These are phyloP conservation scores for Cuculus canorus DNA, from an alignment of 2,797 vertebrate genomes.

Conservation along the genomic window DNA sequence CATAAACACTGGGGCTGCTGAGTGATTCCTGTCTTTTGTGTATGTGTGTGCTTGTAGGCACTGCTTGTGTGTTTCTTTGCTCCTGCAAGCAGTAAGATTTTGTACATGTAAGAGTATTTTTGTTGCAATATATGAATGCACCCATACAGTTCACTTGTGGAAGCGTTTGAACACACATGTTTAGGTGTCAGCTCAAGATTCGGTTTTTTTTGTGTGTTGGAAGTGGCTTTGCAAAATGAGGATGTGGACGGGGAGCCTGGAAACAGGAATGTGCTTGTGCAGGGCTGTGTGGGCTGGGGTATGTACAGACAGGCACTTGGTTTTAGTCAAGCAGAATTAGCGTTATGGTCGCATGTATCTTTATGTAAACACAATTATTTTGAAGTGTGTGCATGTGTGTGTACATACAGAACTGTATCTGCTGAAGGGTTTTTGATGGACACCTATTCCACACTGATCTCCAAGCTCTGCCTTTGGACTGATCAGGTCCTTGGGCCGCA, in stretches of 20 bases:
- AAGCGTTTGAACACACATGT: background rate
- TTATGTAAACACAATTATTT: background rate
- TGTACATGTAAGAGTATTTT: background rate
- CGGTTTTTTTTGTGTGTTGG: background rate
- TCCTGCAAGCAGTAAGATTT: background rate
- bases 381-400: background rate
- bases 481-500: background rate
- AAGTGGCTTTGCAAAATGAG: background rate
- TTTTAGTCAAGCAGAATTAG: background rate
- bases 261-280: background rate
- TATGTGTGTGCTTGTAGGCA: background rate
- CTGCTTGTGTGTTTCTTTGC: background rate
- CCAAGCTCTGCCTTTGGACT: background rate
- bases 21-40: constrained; percentile 62
- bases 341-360: background rate
- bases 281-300: background rate
- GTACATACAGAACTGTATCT: background rate
- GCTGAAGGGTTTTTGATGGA: background rate
- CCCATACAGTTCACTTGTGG: background rate
- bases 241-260: background rate
- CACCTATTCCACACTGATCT: background rate
- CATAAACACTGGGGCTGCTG: constrained; percentile 78
- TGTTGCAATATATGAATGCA: background rate
- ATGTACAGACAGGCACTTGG: fast-evolving
- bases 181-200: background rate